Evolutionary conservation across 2,113 vertebrate genomes (phyloP).

Genomic region (Campylomormyrus numenius): DNA sequence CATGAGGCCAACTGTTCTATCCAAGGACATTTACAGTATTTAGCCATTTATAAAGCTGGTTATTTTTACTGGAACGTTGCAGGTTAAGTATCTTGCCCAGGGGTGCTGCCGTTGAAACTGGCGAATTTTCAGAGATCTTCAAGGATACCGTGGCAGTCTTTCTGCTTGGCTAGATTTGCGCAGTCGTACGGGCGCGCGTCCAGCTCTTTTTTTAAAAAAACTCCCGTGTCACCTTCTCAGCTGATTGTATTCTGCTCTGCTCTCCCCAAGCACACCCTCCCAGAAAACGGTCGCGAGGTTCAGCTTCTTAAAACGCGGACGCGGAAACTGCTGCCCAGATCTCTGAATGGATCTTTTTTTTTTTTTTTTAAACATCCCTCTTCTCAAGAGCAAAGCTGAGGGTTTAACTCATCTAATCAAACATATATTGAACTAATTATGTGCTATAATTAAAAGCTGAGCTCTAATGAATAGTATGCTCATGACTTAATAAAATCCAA

Average conservation of each 20-base stretch:
- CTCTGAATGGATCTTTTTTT: not conserved
- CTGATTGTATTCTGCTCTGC: not conserved
- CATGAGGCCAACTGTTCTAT: not conserved
- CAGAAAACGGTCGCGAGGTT: not conserved
- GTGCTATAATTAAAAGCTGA: conserved; percentile 3
- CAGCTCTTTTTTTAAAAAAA: not conserved
- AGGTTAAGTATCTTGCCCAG: not conserved
- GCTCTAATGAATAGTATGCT: not conserved
- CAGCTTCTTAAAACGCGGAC: not conserved
- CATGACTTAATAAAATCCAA: conserved; percentile 10
- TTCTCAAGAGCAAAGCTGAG: conserved; percentile 6
- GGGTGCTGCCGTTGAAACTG: not conserved
- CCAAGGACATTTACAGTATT: not conserved
- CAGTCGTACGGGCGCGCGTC: not conserved
- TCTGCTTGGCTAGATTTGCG: not conserved
- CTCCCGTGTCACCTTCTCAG: not conserved
- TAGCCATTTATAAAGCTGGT: not conserved
- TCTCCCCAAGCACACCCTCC: not conserved
- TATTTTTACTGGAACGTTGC: not conserved
- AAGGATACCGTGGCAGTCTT: not conserved
- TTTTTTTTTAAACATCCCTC: not conserved
- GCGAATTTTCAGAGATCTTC: not conserved
- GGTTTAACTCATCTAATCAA: not conserved
- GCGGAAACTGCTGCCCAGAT: not conserved
- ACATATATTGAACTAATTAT: conserved; percentile 4